These are phyloP conservation scores for Chroicocephalus ridibundus DNA, from an alignment of 2,113 vertebrate species.

Conservation along the genomic window DNA sequence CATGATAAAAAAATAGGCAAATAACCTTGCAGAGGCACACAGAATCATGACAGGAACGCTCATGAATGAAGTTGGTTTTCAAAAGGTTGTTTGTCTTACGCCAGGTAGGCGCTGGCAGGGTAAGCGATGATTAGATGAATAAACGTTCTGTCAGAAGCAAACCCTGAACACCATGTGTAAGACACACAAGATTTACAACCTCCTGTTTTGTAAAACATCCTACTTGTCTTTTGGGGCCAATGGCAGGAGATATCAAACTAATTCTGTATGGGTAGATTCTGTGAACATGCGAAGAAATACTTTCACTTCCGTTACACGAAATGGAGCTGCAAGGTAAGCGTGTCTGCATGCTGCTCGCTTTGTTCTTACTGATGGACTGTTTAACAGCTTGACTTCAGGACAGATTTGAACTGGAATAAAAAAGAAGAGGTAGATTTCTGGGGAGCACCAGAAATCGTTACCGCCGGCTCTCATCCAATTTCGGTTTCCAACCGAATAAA, in stretches of 20 bases:
- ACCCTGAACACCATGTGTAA: neutral
- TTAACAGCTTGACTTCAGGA: neutral
- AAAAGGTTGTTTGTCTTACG: neutral
- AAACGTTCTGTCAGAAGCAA: neutral
- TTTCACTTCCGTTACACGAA: slow-evolving; percentile 37
- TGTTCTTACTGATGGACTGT: neutral
- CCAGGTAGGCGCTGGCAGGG: neutral
- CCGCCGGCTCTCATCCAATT: fast-evolving
- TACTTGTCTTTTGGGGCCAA: neutral
- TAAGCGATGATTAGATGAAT: neutral
- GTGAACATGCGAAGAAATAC: neutral
- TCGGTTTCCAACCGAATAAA: neutral
- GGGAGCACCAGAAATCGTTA: neutral
- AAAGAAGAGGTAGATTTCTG: neutral
- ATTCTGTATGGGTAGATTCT: neutral
- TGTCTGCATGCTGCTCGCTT: neutral
- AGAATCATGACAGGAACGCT: neutral
- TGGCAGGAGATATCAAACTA: neutral
- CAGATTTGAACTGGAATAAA: neutral
- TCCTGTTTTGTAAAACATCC: neutral
- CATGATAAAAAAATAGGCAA: neutral
- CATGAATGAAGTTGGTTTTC: neutral
- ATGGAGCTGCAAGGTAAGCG: neutral
- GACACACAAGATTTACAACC: neutral
- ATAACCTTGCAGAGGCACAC: neutral